Evolutionary conservation across 2,113 vertebrate species (phyloP), one percentile per base, ranked within the genome.

Genomic region (Polypterus bichir): DNA sequence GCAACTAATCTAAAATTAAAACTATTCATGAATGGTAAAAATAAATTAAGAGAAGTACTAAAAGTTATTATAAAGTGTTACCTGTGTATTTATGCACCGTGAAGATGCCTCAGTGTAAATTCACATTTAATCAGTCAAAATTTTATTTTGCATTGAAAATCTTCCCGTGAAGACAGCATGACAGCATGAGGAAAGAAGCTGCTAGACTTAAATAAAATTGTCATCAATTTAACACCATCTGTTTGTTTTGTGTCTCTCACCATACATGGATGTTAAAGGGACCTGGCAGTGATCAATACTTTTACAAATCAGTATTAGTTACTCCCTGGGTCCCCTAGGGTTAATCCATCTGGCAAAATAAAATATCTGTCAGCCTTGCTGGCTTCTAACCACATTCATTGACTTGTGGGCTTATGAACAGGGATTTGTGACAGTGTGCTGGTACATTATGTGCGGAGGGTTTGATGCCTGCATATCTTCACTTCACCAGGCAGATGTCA

Each of bases 351-450:
- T 64, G 64, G 47, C 64, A 68, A 69, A 76, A 73, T 83, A 73
- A 73, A 86, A 82, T 81, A 84, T 76, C 79, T 86, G 73, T 79
- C 76, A 88, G 82, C 77, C 70, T 82, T 74, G 79, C 84, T 86
- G 84, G 80, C 67, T 80, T 73, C 76, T 85, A 85, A 62, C 62
- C 53, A 45, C 53, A 47, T 5, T 45, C 53, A 62, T 62, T 54
- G 46, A 63, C 55, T 66, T 72, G 64, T 64, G 61, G 67, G 69
- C 70, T 73, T 67, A 65, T 69, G 63, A 71, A 64, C 65, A 66
- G 64, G 66, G 27, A 54, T 62, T 62, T 62, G 58, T 65, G 70
- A 57, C 59, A 59, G 52, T 56, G 51, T 65, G 62, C 70, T 27
- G 27, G 27, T 27, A 27, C 27, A 27, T 27, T 27, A 27, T 27